A percentile compares a stretch with the other conserved stretches of the same genome.
Conservation (phyloP, 2,888 invertebrate genomes). For the Lucinisca nassula region DNA sequence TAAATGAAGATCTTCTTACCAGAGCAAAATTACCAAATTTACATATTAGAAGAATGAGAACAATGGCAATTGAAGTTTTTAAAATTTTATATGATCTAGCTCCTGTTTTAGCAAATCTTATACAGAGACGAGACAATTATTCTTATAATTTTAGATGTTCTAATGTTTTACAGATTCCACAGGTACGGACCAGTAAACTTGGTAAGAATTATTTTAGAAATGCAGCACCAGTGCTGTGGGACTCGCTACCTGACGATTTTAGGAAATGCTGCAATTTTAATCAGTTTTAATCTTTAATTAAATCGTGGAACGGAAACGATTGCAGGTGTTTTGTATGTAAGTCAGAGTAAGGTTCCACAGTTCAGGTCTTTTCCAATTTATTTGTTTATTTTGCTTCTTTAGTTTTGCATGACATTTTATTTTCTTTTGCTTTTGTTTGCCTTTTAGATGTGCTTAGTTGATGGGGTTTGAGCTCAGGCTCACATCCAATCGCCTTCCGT, state of each 20-base stretch:
- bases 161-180: neutral
- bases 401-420: neutral
- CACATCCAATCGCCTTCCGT: neutral
- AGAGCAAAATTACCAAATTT: neutral
- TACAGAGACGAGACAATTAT: neutral
- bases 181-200: neutral
- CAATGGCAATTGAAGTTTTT: neutral
- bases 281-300: neutral
- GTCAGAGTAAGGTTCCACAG: neutral
- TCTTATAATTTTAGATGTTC: neutral
- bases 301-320: neutral
- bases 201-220: neutral
- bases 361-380: neutral
- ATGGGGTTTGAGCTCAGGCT: neutral
- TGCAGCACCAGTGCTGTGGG: neutral
- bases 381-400: neutral
- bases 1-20: neutral
- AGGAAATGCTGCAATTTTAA: neutral
- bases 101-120: neutral
- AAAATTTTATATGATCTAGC: neutral
- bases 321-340: neutral
- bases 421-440: neutral
- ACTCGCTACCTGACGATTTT: neutral
- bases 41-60: neutral
- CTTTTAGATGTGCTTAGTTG: neutral